phyloP scores from a whole-genome alignment of 2,888 invertebrate species.

The Lacanobia wlatinum region DNA sequence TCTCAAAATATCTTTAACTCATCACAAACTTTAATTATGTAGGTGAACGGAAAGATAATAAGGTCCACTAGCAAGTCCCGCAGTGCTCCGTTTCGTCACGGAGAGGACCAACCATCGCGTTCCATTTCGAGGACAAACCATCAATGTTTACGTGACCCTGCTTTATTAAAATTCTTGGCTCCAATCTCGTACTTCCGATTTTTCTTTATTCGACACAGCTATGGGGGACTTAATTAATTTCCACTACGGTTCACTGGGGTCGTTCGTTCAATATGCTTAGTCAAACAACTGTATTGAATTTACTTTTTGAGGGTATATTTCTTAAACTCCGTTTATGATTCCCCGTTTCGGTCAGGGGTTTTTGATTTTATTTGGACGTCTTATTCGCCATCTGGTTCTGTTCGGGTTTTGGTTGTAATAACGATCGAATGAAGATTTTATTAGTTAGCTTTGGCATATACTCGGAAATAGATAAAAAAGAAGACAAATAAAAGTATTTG shows the following conservation, averaged over 20 bases:
- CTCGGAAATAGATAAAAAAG: slow-evolving; percentile 17
- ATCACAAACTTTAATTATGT: slow-evolving; percentile 7
- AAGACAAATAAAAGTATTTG: slow-evolving; percentile 10
- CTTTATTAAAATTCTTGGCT: slow-evolving; percentile 88
- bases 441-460: slow-evolving; percentile 20
- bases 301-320: slow-evolving; percentile 61
- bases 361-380: slow-evolving; percentile 58
- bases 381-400: slow-evolving; percentile 52
- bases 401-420: slow-evolving; percentile 38
- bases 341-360: slow-evolving; percentile 45
- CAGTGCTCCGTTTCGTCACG: slow-evolving; percentile 40
- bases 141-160: slow-evolving; percentile 87
- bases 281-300: slow-evolving; percentile 68
- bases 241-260: slow-evolving; percentile 74
- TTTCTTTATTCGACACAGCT: slow-evolving; percentile 73
- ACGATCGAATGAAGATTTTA: slow-evolving; percentile 39
- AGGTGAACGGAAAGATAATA: slow-evolving; percentile 24
- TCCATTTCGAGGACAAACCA: slow-evolving; percentile 63
- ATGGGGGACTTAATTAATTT: slow-evolving; percentile 85
- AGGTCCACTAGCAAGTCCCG: slow-evolving; percentile 19
- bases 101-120: slow-evolving; percentile 67
- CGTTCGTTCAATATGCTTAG: slow-evolving; percentile 71
- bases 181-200: slow-evolving; percentile 77
- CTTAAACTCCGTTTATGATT: slow-evolving; percentile 54
- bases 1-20: background rate